phyloP scores from a whole-genome alignment of 2,888 invertebrate species.

The Alloplasta piceator region DNA sequence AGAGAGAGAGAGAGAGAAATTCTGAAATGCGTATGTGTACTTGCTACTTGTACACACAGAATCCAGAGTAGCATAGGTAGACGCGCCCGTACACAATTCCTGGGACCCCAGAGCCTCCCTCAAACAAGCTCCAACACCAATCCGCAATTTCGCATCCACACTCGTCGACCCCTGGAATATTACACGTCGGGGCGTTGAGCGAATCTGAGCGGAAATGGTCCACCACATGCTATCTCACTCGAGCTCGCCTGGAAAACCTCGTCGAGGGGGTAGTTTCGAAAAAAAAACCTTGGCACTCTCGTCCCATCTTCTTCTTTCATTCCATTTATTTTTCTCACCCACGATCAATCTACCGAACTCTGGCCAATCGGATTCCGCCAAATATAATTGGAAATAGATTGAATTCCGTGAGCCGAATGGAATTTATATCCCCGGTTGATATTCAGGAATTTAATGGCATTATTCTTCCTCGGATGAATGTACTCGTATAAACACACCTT shows the following conservation, averaged over 20 bases:
- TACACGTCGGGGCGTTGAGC: conserved; percentile 74
- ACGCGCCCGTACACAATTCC: conserved; percentile 69
- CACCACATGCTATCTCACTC: conserved; percentile 1
- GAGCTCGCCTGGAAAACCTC: conserved; percentile 45
- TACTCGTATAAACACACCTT: conserved; percentile 24
- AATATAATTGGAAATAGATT: conserved; percentile 65
- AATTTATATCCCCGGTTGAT: conserved; percentile 42
- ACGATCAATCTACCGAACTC: conserved; percentile 36
- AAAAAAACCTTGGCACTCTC: conserved; percentile 70
- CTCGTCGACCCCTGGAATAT: conserved; percentile 72
- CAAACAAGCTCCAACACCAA: conserved; percentile 69
- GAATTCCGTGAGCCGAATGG: conserved; percentile 61
- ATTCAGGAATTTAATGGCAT: conserved; percentile 46
- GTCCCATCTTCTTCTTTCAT: conserved; percentile 47
- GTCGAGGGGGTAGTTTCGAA: conserved; percentile 77
- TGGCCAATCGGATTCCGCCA: conserved; percentile 37
- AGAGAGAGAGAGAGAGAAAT: conserved; percentile 72
- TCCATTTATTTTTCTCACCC: conserved; percentile 16
- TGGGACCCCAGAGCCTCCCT: conserved; percentile 71
- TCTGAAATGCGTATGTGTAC: conserved; percentile 42
- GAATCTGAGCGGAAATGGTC: conserved; percentile 74
- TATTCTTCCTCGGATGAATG: conserved; percentile 32
- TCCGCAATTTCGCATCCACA: conserved; percentile 66
- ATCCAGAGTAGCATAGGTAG: conserved; percentile 58
- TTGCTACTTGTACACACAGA: conserved; percentile 27